Conservation (phyloP, 2,797 vertebrate species). For the Cryptoblepharus egeriae region DNA sequence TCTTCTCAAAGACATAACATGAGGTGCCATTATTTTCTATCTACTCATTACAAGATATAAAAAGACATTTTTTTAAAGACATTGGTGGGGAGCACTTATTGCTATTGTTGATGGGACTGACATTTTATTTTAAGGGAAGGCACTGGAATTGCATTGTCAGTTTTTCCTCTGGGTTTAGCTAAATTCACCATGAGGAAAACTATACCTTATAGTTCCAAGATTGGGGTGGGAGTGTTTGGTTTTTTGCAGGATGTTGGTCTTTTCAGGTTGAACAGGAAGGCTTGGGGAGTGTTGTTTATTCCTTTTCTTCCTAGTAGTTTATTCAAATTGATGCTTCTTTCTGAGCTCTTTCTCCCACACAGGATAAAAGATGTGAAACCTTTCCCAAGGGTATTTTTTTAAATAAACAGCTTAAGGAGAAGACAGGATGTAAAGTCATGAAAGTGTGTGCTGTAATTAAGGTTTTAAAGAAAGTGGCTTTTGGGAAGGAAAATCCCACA, state of each 20-base stretch:
- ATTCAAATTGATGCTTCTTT: too few relatives aligned
- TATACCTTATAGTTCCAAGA: neutral
- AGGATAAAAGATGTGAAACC: neutral
- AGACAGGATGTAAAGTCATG: neutral
- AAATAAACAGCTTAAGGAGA: neutral
- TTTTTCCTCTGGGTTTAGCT: neutral
- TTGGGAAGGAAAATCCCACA: neutral
- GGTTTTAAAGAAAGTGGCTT: neutral
- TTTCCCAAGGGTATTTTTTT: neutral
- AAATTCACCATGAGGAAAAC: neutral
- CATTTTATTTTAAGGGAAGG: neutral
- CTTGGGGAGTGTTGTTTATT: neutral
- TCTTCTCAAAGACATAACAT: neutral
- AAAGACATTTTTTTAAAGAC: neutral
- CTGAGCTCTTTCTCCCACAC: neutral
- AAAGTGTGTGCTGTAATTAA: neutral
- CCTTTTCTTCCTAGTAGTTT: neutral
- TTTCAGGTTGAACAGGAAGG: too few relatives aligned
- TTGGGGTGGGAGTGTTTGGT: too few relatives aligned
- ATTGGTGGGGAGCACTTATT: too few relatives aligned
- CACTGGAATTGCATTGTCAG: neutral
- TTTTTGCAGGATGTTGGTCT: too few relatives aligned
- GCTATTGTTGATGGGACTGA: neutral
- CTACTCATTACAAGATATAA: neutral
- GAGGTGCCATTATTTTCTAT: conserved; percentile 18